These are phyloP conservation scores for Philypnodon macrostomus DNA, from an alignment of 2,797 vertebrate species.

Conservation along the genomic window DNA sequence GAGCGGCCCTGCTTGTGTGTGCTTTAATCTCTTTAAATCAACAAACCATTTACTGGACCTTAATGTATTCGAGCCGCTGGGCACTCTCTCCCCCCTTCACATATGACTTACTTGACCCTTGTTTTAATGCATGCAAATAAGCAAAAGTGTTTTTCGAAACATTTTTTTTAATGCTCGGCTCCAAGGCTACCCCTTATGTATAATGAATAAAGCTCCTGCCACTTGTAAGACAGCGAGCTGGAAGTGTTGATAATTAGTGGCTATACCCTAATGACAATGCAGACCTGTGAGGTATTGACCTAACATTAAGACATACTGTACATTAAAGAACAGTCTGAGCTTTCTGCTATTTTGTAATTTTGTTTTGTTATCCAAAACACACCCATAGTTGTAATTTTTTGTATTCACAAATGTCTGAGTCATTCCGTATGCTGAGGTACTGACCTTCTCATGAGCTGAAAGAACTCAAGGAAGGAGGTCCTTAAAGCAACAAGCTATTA, in stretches of 20 bases:
- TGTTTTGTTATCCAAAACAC: too few relatives aligned
- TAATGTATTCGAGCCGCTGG: slow-evolving; percentile 68
- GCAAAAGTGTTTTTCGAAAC: slow-evolving; percentile 48
- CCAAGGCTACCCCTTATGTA: neutral
- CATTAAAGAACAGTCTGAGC: too few relatives aligned
- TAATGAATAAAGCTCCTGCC: slow-evolving; percentile 11
- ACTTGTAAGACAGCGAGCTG: neutral
- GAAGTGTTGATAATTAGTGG: neutral
- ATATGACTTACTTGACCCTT: slow-evolving; percentile 68
- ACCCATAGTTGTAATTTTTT: too few relatives aligned
- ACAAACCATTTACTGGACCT: slow-evolving; percentile 73
- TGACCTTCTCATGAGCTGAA: too few relatives aligned
- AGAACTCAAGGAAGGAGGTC: too few relatives aligned
- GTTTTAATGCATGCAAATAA: slow-evolving; percentile 75
- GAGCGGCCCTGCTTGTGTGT: slow-evolving; percentile 64
- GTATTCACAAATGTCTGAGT: too few relatives aligned
- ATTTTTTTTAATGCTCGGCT: slow-evolving; percentile 44
- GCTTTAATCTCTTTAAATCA: slow-evolving; percentile 74
- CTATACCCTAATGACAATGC: slow-evolving; percentile 1
- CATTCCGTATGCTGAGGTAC: too few relatives aligned
- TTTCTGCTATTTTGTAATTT: too few relatives aligned
- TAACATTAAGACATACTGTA: neutral
- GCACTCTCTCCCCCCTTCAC: slow-evolving; percentile 47
- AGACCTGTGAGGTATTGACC: neutral
- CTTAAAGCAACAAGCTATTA: too few relatives aligned